Percentiles rank a stretch among this genome's conserved stretches.
Conservation (phyloP, 2,113 vertebrate genomes). For the Bos indicus region DNA sequence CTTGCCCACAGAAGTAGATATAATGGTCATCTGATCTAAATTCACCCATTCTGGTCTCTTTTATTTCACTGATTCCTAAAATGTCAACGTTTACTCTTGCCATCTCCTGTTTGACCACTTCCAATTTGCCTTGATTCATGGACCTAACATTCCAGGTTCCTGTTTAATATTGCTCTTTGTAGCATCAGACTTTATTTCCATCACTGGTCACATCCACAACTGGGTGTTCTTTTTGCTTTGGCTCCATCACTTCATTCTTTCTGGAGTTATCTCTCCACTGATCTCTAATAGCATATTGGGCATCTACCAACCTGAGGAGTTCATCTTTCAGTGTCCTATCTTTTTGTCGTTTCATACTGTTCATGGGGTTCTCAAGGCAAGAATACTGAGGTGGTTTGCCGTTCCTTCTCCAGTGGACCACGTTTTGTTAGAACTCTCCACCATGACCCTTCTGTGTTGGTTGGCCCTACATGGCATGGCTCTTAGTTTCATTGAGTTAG, state of each 20-base stretch:
- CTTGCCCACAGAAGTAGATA: not conserved
- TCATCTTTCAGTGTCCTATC: not conserved
- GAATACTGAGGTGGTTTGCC: not conserved
- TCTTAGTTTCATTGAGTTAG: not conserved
- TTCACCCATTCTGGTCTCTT: not conserved
- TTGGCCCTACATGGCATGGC: not conserved
- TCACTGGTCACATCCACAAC: not conserved
- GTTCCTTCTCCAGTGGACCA: not conserved
- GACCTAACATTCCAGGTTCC: not conserved
- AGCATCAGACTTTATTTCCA: not conserved
- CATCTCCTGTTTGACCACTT: not conserved
- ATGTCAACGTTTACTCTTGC: not conserved
- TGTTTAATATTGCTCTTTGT: not conserved
- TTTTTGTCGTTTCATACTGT: not conserved
- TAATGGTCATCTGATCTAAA: not conserved
- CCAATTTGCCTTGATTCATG: not conserved
- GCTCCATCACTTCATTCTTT: not conserved
- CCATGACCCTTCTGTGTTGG: rapidly evolving
- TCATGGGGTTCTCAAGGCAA: not conserved
- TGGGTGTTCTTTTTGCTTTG: not conserved
- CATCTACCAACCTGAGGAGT: not conserved
- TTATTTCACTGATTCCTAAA: not conserved
- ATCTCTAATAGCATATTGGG: not conserved
- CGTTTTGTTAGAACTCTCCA: not conserved
- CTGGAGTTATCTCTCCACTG: not conserved